Conservation (phyloP, 1,140 invertebrate species). For the Drosophila nikananu region DNA sequence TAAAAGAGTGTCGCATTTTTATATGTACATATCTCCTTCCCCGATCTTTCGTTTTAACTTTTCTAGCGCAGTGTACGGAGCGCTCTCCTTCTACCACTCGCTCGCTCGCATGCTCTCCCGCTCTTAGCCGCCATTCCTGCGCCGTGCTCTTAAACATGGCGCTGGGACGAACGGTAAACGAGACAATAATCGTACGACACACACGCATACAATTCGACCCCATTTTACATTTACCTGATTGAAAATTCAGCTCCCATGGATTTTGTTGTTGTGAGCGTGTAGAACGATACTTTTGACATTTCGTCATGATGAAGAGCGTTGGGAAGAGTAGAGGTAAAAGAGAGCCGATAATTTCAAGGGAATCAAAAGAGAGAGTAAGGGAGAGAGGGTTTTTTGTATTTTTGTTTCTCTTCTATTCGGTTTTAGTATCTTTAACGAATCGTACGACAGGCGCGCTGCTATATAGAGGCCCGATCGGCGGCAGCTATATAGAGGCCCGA, state of each 20-base stretch:
- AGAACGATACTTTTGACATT: no score
- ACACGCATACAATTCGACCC: no score
- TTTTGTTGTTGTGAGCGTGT: no score
- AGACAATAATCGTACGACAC: slow-evolving; percentile 11
- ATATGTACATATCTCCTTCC: neutral
- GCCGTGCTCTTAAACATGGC: slow-evolving; percentile 60
- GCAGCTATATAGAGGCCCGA: slow-evolving; percentile 53
- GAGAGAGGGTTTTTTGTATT: no score
- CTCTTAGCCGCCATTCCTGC: slow-evolving; percentile 33
- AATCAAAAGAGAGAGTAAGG: no score
- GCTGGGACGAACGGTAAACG: slow-evolving; percentile 51
- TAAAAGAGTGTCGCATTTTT: neutral
- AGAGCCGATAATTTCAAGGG: no score
- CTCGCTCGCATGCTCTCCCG: neutral
- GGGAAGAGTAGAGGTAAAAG: no score
- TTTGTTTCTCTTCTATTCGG: no score
- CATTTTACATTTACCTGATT: no score
- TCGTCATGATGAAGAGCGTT: no score
- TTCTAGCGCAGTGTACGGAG: slow-evolving; percentile 22
- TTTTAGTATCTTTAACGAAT: no score
- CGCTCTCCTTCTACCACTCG: slow-evolving; percentile 22
- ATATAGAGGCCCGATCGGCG: slow-evolving; percentile 54
- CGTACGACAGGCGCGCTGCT: slow-evolving; percentile 34
- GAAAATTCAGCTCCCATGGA: no score
- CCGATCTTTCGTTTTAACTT: slow-evolving; percentile 8